phyloP scores from a whole-genome alignment of 2,888 invertebrate species.

The Drosophila anceps region DNA sequence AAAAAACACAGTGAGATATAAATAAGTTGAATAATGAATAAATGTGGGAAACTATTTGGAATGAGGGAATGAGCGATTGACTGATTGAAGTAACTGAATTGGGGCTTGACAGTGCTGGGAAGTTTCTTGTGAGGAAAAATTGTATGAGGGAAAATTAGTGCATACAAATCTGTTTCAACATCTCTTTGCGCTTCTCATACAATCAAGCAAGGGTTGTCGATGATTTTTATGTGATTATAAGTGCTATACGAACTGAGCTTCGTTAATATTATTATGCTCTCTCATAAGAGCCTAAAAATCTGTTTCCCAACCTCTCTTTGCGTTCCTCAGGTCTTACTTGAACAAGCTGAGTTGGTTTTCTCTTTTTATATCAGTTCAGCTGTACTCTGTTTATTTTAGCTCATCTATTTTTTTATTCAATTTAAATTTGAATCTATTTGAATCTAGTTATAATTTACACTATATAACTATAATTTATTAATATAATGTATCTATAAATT shows the following conservation, averaged over 20 bases:
- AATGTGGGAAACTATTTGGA: constrained; percentile 1
- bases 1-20: constrained; percentile 1
- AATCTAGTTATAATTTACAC: no score
- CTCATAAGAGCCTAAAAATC: not conserved
- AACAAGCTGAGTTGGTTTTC: not conserved
- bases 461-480: no score
- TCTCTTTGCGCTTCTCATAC: not conserved
- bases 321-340: not conserved
- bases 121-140: not conserved
- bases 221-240: no score
- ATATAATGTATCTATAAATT: no score
- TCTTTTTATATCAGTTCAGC: not conserved
- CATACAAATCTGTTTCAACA: not conserved
- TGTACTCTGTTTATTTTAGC: no score
- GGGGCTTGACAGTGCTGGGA: not conserved
- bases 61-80: not conserved
- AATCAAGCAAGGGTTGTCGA: no score
- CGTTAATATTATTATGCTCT: no score
- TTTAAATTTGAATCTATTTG: no score
- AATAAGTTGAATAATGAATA: not conserved
- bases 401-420: no score
- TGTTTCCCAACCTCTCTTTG: not conserved
- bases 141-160: not conserved
- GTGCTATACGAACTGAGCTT: no score
- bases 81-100: not conserved